phyloP scores from a whole-genome alignment of 1,140 invertebrate species.

The Odontomachus brunneus region DNA sequence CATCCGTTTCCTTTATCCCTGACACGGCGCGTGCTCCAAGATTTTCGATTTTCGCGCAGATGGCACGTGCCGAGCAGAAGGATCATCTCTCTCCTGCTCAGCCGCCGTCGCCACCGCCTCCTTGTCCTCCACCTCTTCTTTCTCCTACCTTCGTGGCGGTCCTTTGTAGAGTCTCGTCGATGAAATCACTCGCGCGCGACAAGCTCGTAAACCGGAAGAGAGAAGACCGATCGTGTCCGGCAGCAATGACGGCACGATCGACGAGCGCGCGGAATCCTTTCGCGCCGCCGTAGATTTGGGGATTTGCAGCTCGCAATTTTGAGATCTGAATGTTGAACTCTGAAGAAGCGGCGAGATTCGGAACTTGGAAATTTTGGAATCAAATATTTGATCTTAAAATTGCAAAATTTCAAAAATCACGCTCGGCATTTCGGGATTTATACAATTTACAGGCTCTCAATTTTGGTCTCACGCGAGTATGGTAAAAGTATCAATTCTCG shows the following conservation, averaged over 20 bases:
- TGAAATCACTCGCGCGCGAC: slow-evolving; percentile 45
- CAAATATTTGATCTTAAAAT: too few relatives aligned
- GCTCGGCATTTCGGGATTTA: too few relatives aligned
- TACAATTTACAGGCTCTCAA: too few relatives aligned
- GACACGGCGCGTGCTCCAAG: slow-evolving; percentile 31
- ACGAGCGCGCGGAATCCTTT: too few relatives aligned
- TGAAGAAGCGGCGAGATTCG: too few relatives aligned
- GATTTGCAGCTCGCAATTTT: too few relatives aligned
- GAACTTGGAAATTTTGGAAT: too few relatives aligned
- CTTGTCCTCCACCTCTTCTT: neutral
- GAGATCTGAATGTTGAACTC: too few relatives aligned
- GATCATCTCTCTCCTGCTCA: slow-evolving; percentile 22
- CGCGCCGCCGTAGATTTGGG: too few relatives aligned
- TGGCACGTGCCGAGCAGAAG: slow-evolving; percentile 56
- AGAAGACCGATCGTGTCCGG: neutral
- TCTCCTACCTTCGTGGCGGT: neutral
- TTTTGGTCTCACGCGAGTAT: neutral
- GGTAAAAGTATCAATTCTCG: too few relatives aligned
- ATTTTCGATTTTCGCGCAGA: slow-evolving; percentile 60
- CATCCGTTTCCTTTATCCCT: slow-evolving; percentile 42
- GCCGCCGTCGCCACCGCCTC: neutral
- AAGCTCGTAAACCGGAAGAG: slow-evolving; percentile 21
- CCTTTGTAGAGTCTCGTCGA: slow-evolving; percentile 42
- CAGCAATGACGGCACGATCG: too few relatives aligned
- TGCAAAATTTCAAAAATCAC: too few relatives aligned